Conservation (phyloP, 2,888 invertebrate genomes). For the Pomacea canaliculata region DNA sequence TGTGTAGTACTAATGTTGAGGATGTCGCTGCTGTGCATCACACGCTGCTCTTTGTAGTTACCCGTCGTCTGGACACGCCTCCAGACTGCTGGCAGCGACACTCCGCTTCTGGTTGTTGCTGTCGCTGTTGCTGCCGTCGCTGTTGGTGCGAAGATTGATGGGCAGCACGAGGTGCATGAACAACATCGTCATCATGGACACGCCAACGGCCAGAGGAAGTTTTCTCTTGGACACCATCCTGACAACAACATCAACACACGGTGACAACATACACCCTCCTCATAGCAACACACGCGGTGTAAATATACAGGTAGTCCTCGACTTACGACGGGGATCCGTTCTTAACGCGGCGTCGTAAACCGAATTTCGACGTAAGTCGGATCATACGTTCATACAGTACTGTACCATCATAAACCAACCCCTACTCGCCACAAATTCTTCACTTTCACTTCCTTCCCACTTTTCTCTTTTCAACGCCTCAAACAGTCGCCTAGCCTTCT, state of each 20-base stretch:
- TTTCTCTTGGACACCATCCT: slow-evolving; percentile 9
- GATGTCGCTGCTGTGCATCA: not conserved
- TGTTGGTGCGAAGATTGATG: slow-evolving; percentile 13
- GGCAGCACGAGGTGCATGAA: slow-evolving; percentile 22
- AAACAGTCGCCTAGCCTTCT: too few species aligned
- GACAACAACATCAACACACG: too few species aligned
- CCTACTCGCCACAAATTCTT: not conserved
- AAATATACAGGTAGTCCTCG: not conserved
- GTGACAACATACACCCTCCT: too few species aligned
- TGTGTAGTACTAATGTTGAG: too few species aligned
- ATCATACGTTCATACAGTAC: too few species aligned
- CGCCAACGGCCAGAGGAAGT: slow-evolving; percentile 18
- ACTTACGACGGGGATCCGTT: too few species aligned
- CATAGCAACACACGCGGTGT: too few species aligned
- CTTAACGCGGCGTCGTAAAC: too few species aligned
- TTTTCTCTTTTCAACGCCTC: too few species aligned
- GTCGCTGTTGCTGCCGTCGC: not conserved
- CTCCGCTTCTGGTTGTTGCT: slow-evolving; percentile 7
- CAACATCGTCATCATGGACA: slow-evolving; percentile 23
- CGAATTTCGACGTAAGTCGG: too few species aligned
- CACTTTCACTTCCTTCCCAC: too few species aligned
- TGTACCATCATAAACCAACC: too few species aligned
- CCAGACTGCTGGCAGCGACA: not conserved
- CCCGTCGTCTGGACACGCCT: not conserved
- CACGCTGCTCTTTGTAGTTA: not conserved